Evolutionary conservation across 2,888 invertebrate genomes (phyloP), one percentile per base, ranked within the genome.

Genomic region (Cancer borealis): DNA sequence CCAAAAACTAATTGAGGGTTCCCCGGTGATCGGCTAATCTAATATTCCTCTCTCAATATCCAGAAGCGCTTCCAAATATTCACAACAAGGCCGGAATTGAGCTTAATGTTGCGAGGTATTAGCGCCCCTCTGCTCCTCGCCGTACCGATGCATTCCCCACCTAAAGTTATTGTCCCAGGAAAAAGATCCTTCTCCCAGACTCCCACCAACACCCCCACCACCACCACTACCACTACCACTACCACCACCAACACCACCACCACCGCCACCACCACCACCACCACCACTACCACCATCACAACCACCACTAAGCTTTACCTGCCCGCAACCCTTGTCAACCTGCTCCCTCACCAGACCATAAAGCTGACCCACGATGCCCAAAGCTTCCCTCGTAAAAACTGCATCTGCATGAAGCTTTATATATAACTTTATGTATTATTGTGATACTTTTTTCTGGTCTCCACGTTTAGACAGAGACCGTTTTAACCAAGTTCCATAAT

Each of bases 1-100:
- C 46, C 92, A 92, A 92, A 92, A 92, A 92, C 92, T 92, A 92
- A 92, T 92, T 92, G 92, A 73, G 47, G n/a, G n/a, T 84, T 84
- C 92, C 84, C 84, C 45, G 84, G 84, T 87, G 84, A 92, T 92
- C 45, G n/a, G 47, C 84, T 46, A 84, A 84, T 84, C 92, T 84
- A 46, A 92, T 84, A 84, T 60, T 49, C 46, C 79, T 47, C 73
- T 47, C 92, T 73, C 79, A 92, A 91, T 45, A 91, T 60, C 91
- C 91, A 88, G 47, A 14, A 49, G 88, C 88, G 88, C 66, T 47
- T 73, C 30, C 91, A 66, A 45, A 91, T 73, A 47, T 47, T 60
- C 66, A 91, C 66, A 66, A 66, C 66, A 60, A 66, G 39, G 30
- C 91, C 47, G 45, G 66, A 66, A 39, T 91, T 30, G 84, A 84